Conservation (phyloP, 2,797 vertebrate genomes). For the Agapornis canus region DNA sequence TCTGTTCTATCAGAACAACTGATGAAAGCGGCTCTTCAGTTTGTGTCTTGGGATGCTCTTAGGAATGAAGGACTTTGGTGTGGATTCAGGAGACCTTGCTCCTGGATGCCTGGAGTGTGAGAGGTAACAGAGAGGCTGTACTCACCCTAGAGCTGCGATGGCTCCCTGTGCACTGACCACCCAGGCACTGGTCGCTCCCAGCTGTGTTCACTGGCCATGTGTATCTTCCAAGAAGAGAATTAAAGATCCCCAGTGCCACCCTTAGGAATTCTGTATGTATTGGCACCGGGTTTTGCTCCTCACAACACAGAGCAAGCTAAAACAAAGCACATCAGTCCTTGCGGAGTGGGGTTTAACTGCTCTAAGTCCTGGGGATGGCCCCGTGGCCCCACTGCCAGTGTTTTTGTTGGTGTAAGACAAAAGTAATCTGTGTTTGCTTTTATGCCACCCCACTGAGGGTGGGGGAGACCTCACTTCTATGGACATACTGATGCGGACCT, state of each 20-base stretch:
- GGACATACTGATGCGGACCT: background rate
- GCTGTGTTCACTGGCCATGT: accelerated
- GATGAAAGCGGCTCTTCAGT: background rate
- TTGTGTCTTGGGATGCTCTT: background rate
- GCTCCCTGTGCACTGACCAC: accelerated
- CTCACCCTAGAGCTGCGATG: accelerated
- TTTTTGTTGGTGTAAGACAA: background rate
- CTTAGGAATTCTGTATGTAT: background rate
- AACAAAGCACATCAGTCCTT: background rate
- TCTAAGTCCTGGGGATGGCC: background rate
- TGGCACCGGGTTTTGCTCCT: background rate
- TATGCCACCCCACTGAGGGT: background rate
- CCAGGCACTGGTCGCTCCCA: background rate
- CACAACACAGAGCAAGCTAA: accelerated
- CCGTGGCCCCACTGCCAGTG: background rate
- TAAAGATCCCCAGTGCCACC: background rate
- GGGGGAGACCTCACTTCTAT: background rate
- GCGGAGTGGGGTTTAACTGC: background rate
- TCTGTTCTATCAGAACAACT: background rate
- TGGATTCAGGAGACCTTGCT: background rate
- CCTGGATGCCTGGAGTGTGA: background rate
- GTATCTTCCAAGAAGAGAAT: background rate
- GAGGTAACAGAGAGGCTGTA: background rate
- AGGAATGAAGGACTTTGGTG: background rate
- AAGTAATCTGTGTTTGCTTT: background rate